phyloP scores from a whole-genome alignment of 2,797 vertebrate species.

The Merluccius polli region DNA sequence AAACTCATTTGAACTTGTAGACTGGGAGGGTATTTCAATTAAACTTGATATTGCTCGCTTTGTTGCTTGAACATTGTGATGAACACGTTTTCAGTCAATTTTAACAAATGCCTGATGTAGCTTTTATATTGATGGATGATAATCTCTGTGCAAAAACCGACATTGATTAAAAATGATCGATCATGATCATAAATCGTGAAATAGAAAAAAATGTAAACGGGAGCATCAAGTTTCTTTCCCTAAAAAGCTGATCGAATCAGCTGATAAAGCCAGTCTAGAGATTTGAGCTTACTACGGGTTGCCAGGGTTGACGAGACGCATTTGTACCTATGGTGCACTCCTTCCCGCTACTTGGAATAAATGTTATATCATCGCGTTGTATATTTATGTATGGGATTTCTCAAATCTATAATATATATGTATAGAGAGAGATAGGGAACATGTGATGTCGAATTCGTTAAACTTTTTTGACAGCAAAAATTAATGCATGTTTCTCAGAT shows the following conservation, averaged over 20 bases:
- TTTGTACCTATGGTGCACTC: background rate
- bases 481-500: background rate
- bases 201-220: background rate
- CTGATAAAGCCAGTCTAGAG: constrained; percentile 23
- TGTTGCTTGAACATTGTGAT: background rate
- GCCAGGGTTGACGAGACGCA: constrained; percentile 31
- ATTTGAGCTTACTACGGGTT: constrained; percentile 27
- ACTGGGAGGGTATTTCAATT: background rate
- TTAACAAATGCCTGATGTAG: background rate
- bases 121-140: no score
- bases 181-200: background rate
- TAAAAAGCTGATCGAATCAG: constrained; percentile 34
- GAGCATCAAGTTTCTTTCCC: background rate
- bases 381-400: background rate
- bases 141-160: no score
- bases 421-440: background rate
- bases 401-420: background rate
- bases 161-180: background rate
- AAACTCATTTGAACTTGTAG: background rate
- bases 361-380: background rate
- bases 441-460: background rate
- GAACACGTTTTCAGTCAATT: background rate
- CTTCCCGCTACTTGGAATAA: background rate
- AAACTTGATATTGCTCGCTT: background rate
- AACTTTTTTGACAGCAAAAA: background rate